A percentile compares a stretch with the other conserved stretches of the same genome.
Evolutionary conservation across 2,113 vertebrate genomes (phyloP).

Genomic region (Pangasianodon hypophthalmus): DNA sequence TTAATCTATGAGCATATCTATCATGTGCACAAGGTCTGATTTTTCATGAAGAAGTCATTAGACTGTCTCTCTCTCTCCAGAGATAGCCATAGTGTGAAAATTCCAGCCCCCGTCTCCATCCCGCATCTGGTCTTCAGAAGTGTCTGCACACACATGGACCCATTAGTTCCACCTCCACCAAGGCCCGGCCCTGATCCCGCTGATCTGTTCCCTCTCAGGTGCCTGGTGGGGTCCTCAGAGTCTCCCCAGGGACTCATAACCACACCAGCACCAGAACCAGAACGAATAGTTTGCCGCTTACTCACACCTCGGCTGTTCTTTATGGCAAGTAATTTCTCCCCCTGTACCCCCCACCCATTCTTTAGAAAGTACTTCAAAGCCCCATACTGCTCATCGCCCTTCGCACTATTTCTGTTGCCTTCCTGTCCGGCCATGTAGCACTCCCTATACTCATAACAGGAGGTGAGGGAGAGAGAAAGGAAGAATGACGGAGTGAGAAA

Average conservation of each 20-base stretch:
- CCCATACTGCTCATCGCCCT: conserved; percentile 35
- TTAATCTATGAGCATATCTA: not conserved
- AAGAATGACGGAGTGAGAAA: conserved; percentile 21
- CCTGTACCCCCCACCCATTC: conserved; percentile 56
- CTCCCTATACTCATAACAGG: conserved; percentile 49
- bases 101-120: conserved; percentile 60
- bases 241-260: conserved; percentile 72
- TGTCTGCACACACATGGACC: conserved; percentile 72
- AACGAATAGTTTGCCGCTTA: conserved; percentile 73
- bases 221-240: conserved; percentile 58
- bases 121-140: conserved; percentile 75
- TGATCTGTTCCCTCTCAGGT: conserved; percentile 73
- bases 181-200: conserved; percentile 64
- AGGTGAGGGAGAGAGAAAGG: conserved; percentile 30
- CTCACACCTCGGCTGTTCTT: conserved; percentile 61
- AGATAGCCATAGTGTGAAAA: conserved; percentile 65
- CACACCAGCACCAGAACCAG: conserved; percentile 73
- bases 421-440: conserved; percentile 58
- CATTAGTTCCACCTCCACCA: conserved; percentile 76
- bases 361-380: conserved; percentile 57
- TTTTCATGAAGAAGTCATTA: conserved; percentile 9
- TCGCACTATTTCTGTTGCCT: conserved; percentile 26
- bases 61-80: conserved; percentile 46
- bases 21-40: not conserved
- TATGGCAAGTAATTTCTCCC: conserved; percentile 70